Base-by-base conservation (phyloP, 2,888 invertebrate species). In the Abscondita cerata region DNA sequence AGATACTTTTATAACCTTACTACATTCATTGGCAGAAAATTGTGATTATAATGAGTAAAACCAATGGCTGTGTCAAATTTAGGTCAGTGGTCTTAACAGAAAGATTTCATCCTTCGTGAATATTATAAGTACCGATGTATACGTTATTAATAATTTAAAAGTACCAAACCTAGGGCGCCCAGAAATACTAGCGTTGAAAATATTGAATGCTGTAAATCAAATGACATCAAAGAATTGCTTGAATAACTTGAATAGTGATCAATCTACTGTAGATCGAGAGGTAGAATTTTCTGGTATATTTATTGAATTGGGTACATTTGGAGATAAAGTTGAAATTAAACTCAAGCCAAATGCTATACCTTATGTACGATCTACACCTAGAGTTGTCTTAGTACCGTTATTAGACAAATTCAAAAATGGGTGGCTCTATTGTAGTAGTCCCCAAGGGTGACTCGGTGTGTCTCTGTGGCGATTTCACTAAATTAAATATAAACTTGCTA, bases 381-480 rank as follows among this genome's bases (percentile, higher is more conserved):
- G 68, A 36, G 52, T 59, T 9, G 61, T 64, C n/a, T 58, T 53
- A 19, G n/a, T 62, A 12, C 61, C 64, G 2, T 18, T 64, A 16
- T 48, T 64, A 25, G 38, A 19, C 15, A 61, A 61, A 60, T 47
- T 62, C 36, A 34, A 57, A 34, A 36, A 36, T 65, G 62, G 65
- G 61, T 59, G 3, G 33, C 59, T 34, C 65, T 4, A 34, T 65
- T 65, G 64, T 64, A 16, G 58, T 48, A 36, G 64, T 64, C 12
- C 62, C 53, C 6, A 62, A 64, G 36, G 51, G 52, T 3, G 47
- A 47, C 2, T 2, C 2, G 1, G 55, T 75, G 9, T 38, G 74
- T n/a, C 16, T 75, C 9, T 75, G 74, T 53, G 62, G 68, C 4
- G 75, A 76, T 56, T 72, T 65, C 40, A 73, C 71, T 4, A 48